Base-by-base conservation (phyloP, 92 coral and sea anemone genomes). In the Montipora capitata region DNA sequence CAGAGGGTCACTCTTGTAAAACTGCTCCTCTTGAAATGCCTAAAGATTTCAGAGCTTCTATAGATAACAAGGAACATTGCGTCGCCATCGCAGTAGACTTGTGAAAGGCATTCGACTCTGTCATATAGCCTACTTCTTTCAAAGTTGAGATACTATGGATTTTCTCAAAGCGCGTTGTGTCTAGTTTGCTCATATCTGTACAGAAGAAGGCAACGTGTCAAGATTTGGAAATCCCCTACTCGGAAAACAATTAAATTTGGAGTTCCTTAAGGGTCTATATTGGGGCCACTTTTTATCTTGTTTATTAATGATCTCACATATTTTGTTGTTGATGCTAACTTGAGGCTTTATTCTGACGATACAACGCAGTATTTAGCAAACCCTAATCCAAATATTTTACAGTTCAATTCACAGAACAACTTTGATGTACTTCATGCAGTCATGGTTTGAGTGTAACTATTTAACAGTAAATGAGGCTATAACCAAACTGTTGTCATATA, bases 191-290 rank as follows among this genome's bases (percentile, higher is more conserved):
- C 64, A 58, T 58, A 11, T 58, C 64, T 58, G 77, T 16, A 14
- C 6, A 58, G 41, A 9, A 84, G 88, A 56, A 13, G 11, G 73
- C 81, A 84, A 76, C 88, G 72, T 27, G 88, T 83, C 35, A 83
- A 43, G 54, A 40, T 83, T 27, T 27, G 35, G 82, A 81, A 4
- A 76, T 40, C 77, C 40, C 86, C 13, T 68, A 14, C 54, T 81
- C 79, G 75, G 75, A 56, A 38, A 74, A 85, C 73, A 59, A 70
- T 85, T 35, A 38, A 75, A 64, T 62, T 68, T 63, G 89, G 77
- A 3, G 62, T 85, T 17, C 83, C 83, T 58, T 45, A 85, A 48
- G 83, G 88, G 13, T 72, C 72, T 12, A 51, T 62, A 10, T n/a
- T 79, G 76, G 85, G 85, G 7, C 85, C 85, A 10, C 67, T 58